phyloP scores from a whole-genome alignment of 2,113 vertebrate species.

The Poicephalus meyeri region DNA sequence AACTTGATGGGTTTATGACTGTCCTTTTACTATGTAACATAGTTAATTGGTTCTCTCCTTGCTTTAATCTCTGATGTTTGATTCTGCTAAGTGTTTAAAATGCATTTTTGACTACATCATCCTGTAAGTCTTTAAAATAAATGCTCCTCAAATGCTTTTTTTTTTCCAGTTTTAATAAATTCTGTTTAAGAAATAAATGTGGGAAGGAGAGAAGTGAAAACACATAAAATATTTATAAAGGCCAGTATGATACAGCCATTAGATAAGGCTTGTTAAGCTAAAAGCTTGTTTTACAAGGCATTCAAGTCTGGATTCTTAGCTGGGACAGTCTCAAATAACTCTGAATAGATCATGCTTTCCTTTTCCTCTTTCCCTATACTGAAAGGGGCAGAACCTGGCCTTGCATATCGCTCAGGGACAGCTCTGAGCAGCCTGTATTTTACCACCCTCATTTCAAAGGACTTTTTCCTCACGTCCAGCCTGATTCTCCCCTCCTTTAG shows the following conservation, averaged over 20 bases:
- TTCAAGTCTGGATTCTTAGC: background rate
- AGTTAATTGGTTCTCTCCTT: constrained; percentile 18
- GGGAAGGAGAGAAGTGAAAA: background rate
- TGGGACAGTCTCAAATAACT: background rate
- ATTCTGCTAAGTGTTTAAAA: constrained; percentile 49
- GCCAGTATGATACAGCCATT: background rate
- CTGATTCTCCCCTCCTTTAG: background rate
- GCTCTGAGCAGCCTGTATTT: background rate
- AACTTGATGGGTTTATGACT: constrained; percentile 34
- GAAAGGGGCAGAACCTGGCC: background rate
- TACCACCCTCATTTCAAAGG: background rate
- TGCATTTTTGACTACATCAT: background rate
- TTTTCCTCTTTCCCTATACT: background rate
- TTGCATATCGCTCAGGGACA: background rate
- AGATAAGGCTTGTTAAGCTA: background rate
- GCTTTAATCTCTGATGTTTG: constrained; percentile 31
- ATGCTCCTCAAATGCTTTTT: background rate
- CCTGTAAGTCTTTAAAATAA: constrained; percentile 8
- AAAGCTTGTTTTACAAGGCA: background rate
- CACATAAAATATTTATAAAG: constrained; percentile 21
- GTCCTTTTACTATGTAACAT: background rate
- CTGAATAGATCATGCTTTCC: background rate
- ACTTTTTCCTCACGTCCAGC: background rate
- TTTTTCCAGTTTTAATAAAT: background rate
- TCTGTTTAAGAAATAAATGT: background rate